phyloP scores from a whole-genome alignment of 1,140 invertebrate genomes.

The Procambarus clarkii region DNA sequence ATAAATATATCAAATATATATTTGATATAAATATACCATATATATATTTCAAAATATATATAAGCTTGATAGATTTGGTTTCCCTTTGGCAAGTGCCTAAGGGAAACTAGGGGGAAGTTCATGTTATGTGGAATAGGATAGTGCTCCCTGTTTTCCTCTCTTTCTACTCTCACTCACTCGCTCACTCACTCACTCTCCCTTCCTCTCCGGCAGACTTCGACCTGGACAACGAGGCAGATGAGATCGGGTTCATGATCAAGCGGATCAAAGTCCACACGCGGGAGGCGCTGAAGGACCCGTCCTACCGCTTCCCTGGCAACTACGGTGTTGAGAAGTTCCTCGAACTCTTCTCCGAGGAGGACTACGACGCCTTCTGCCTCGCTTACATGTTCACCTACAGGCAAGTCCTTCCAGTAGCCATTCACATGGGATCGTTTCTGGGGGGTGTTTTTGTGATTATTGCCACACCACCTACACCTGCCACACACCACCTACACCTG shows the following conservation, averaged over 20 bases:
- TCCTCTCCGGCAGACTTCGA: conserved; percentile 87
- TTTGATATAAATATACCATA: too few species aligned
- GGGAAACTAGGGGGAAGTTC: too few species aligned
- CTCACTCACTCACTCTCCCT: neutral
- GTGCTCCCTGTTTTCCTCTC: neutral
- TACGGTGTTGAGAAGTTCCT: conserved; percentile 96
- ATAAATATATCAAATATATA: too few species aligned
- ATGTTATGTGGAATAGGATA: too few species aligned
- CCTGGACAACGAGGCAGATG: conserved; percentile 91
- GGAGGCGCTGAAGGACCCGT: conserved; percentile 76
- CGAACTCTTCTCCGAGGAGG: conserved; percentile 95
- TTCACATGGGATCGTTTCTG: neutral
- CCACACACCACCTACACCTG: neutral
- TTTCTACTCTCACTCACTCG: neutral
- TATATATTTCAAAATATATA: too few species aligned
- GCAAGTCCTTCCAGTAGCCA: conserved; percentile 7
- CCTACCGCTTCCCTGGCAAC: conserved; percentile 92
- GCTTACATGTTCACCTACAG: conserved; percentile 99
- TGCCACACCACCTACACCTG: neutral
- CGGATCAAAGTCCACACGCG: conserved; percentile 92
- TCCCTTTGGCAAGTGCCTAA: too few species aligned
- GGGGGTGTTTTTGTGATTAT: neutral
- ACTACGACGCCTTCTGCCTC: conserved; percentile 98
- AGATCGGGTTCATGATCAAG: conserved; percentile 97
- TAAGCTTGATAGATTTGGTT: too few species aligned